Base-by-base conservation (phyloP, 1,140 invertebrate species). In the Drosophila eugracilis region DNA sequence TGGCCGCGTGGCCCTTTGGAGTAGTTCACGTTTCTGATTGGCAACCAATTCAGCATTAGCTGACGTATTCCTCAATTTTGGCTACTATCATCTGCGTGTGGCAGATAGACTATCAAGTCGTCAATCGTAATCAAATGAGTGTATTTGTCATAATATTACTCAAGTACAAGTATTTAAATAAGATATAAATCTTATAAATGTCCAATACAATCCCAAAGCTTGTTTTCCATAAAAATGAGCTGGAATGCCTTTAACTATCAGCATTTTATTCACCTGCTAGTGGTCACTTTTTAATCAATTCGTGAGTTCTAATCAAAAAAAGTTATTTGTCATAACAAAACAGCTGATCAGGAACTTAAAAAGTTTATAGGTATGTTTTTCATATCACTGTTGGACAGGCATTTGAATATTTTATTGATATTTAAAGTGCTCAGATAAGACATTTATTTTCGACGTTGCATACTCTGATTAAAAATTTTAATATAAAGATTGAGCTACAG, bases 21-120 rank as follows among this genome's bases (percentile, higher is more conserved):
- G 57, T 48, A 28, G 14, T 53, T 53, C 22, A 69, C 60, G 47
- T 67, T 67, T n/a, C 22, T 7, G 36, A 69, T 67, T 34, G 22
- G 15, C 24, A 47, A 17, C 39, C 21, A n/a, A 21, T 12, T 22
- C 19, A 12, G n/a, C 21, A 22, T 14, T 19, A 12, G 17, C 7
- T 66, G 44, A 67, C 63, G 44, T 50, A 28, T 26, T 30, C 14
- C 19, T 21, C 15, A 41, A 66, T 41, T 44, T 26, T 24, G 3
- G 21, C 5, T 9, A 22, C 21, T 50, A 67, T 42, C 57, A 17
- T 26, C 28, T 34, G 28, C 26, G 2, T 22, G 42, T 32, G 42
- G 1, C 6, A 32, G 59, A 50, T 50, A 34, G 7, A 10, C 28
- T 42, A 42, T 54, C 52, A 42, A 21, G 4, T 21, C 2, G 26